Evolutionary conservation across 2,888 invertebrate genomes (phyloP), one percentile per base, ranked within the genome.

Genomic region (Amblyjoppa proteus): DNA sequence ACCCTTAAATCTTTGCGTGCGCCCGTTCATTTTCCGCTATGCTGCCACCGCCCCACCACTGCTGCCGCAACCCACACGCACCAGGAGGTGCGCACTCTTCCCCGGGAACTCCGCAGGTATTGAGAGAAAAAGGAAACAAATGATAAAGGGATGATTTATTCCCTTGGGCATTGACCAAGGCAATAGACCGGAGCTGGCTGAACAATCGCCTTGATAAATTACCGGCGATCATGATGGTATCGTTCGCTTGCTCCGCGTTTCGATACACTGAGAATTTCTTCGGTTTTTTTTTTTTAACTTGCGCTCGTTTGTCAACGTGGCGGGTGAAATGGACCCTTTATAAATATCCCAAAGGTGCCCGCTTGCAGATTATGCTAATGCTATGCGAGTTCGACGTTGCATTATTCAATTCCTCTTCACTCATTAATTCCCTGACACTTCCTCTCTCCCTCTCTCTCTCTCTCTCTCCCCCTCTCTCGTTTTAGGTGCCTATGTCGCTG

Each of bases 281-380:
- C 20, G 4, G 4, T 38, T 38, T 38, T 38, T n/a, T 53, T 53
- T 53, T 20, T 45, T 4, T 41, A 7, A 25, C 68, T 66, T 3
- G 25, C 53, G 4, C 56, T 77, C 56, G 13, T 41, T 66, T 61
- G 13, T 31, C 61, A 61, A 31, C 31, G 61, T 31, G 31, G 28
- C 28, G 31, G 28, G 20, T 61, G 61, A 11, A 34, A 31, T 61
- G 31, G 31, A 9, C 5, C 56, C 9, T 25, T 73, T 41, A 73
- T 71, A 41, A 66, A 80, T 66, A 13, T 51, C 11, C 78, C 7
- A 4, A 45, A n/a, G 20, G 53, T 13, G 31, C 11, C n/a, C 34
- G 73, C 49, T 68, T 74, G 49, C 61, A 78, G 74, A 83, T 83
- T 83, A 79, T 74, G 74, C 71, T 76, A 84, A 83, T 61, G 56